Base-by-base conservation (phyloP, 1,140 invertebrate genomes). In the Drosophila athabasca region DNA sequence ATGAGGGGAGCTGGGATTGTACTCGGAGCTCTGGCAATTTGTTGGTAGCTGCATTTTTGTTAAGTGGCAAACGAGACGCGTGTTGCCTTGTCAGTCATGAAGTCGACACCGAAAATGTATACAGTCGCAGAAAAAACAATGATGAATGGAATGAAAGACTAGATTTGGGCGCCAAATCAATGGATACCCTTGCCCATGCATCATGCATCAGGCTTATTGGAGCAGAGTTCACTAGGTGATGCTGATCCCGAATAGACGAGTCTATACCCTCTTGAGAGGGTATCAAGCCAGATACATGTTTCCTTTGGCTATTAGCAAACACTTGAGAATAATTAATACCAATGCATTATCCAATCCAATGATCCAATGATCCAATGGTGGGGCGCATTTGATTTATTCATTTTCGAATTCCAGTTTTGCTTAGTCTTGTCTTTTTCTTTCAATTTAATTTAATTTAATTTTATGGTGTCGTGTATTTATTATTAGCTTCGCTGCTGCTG, bases 41-140 rank as follows among this genome's bases (percentile, higher is more conserved):
- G 67, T 80, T 84, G 60, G 76, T 84, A 65, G 76, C 62, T 84
- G 80, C 81, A 79, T 84, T 84, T 83, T 76, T 71, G 64, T 58
- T 69, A 73, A 82, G 74, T 82, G 59, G 62, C 71, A 64, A 80
- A 81, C 71, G 67, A 79, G 71, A 79, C 77, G 59, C 77, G 76
- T 69, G 24, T 79, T 73, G 76, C 69, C 43, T 69, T 68, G 58
- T 58, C 76, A 51, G 76, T 69, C 76, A 79, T 74, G 78, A 31
- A 31, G 31, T 54, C 31, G 60, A 43, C 43, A 15, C 50, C 29
- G 46, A n/a, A 66, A 66, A 66, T 66, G 41, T 64, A 66, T 50
- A 24, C 59, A 6, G 26, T 26, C 6, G 26, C 6, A 6, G 26
- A 1, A 29, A 29, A 7, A 29, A 29, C 26, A 29, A 29, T 19